Percentiles rank a stretch among this genome's conserved stretches.
These are phyloP conservation scores for Clamator glandarius DNA, from an alignment of 2,797 vertebrate genomes.

Conservation along the genomic window DNA sequence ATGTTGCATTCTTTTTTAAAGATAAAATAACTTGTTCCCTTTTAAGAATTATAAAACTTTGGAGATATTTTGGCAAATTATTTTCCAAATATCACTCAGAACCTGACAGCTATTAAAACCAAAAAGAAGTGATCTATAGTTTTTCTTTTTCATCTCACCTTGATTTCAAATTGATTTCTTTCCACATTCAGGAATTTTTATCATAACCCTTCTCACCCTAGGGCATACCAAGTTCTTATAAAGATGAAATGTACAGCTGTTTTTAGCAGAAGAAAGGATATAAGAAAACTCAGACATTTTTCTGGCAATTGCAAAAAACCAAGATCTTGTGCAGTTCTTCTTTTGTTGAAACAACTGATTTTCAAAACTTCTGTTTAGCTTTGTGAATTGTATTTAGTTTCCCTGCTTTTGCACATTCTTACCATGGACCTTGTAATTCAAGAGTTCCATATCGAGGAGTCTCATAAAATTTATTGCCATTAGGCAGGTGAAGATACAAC, in stretches of 20 bases:
- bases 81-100: not conserved
- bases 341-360: not conserved
- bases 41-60: not conserved
- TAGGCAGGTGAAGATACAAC: not conserved
- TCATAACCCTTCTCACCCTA: not conserved
- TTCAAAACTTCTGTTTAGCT: not conserved
- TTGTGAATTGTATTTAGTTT: not conserved
- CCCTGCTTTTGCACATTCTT: not conserved
- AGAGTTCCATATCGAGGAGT: not conserved
- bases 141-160: not conserved
- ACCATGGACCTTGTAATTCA: not conserved
- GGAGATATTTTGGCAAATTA: not conserved
- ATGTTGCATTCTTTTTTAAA: not conserved
- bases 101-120: not conserved
- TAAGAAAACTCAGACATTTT: not conserved
- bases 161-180: slow-evolving; percentile 4
- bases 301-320: not conserved
- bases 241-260: not conserved
- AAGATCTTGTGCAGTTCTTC: not conserved
- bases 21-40: not conserved
- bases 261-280: not conserved
- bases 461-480: not conserved
- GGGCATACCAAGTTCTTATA: not conserved
- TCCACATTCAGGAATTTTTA: not conserved
- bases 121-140: not conserved